A percentile compares a stretch with the other conserved stretches of the same genome.
phyloP scores from a whole-genome alignment of 2,888 invertebrate genomes.

The Andrena praecox region DNA sequence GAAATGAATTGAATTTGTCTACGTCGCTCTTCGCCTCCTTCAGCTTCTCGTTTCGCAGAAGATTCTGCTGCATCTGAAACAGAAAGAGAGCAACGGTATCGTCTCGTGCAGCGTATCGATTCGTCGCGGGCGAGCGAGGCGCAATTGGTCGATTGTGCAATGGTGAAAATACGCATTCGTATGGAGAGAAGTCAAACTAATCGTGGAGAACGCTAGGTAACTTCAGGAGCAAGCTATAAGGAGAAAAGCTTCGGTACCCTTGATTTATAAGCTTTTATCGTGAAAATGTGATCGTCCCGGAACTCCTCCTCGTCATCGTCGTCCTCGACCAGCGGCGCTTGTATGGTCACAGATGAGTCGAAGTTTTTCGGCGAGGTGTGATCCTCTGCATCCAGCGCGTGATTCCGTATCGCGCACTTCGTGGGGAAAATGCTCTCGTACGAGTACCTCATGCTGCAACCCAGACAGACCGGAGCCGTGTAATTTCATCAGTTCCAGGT shows the following conservation, averaged over 20 bases:
- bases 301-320: conserved; percentile 17
- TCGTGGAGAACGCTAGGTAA: too few species aligned
- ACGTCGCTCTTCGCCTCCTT: conserved; percentile 74
- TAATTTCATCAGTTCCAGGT: not conserved
- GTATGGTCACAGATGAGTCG: conserved; percentile 42
- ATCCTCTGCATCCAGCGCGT: conserved; percentile 53
- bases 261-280: conserved; percentile 38
- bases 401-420: conserved; percentile 55
- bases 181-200: too few species aligned
- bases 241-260: conserved; percentile 35
- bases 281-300: conserved; percentile 38
- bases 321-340: conserved; percentile 33
- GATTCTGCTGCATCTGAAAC: conserved; percentile 45
- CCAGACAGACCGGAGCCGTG: not conserved
- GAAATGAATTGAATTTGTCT: conserved; percentile 86
- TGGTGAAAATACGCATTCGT: too few species aligned
- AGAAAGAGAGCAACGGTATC: not conserved
- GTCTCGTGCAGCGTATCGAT: too few species aligned
- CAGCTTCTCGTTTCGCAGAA: conserved; percentile 40
- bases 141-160: too few species aligned
- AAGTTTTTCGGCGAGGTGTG: conserved; percentile 42
- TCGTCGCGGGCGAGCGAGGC: too few species aligned
- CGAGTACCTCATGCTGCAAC: conserved; percentile 65
- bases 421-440: conserved; percentile 65
- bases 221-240: too few species aligned